These are phyloP conservation scores for Drosophila bifasciata DNA, from an alignment of 1,140 invertebrate genomes.

Conservation along the genomic window DNA sequence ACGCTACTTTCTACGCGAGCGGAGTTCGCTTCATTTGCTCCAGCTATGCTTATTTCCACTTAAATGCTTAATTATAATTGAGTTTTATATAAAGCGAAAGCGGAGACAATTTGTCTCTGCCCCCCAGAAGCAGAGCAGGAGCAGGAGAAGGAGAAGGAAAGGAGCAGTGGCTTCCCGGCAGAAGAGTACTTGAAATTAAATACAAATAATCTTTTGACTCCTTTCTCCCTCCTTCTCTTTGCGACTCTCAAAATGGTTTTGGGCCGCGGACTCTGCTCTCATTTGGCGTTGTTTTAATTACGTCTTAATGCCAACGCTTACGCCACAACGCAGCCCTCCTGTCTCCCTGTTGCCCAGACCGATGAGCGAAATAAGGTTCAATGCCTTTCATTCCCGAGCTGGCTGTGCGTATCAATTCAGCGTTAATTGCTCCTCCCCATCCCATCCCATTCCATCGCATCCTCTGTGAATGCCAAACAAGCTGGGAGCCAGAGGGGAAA, in stretches of 20 bases:
- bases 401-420: constrained; percentile 72
- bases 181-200: constrained; percentile 70
- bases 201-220: constrained; percentile 82
- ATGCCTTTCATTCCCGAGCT: constrained; percentile 38
- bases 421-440: constrained; percentile 69
- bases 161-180: constrained; percentile 47
- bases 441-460: not conserved
- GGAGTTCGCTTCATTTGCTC: constrained; percentile 68
- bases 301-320: constrained; percentile 78
- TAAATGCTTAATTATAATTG: constrained; percentile 83
- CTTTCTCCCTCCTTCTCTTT: constrained; percentile 5
- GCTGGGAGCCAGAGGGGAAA: constrained; percentile 26
- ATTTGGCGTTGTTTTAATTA: constrained; percentile 81
- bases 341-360: not conserved
- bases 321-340: constrained; percentile 12
- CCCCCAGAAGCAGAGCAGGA: no score
- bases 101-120: constrained; percentile 59
- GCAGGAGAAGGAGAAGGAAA: constrained; percentile 4
- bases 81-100: constrained; percentile 60
- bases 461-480: constrained; percentile 46
- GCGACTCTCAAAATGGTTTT: constrained; percentile 29
- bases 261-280: constrained; percentile 26
- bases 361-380: constrained; percentile 44
- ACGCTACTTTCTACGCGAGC: constrained; percentile 7
- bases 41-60: constrained; percentile 69